Conservation (phyloP, 2,888 invertebrate genomes). For the Synanthedon formicaeformis region DNA sequence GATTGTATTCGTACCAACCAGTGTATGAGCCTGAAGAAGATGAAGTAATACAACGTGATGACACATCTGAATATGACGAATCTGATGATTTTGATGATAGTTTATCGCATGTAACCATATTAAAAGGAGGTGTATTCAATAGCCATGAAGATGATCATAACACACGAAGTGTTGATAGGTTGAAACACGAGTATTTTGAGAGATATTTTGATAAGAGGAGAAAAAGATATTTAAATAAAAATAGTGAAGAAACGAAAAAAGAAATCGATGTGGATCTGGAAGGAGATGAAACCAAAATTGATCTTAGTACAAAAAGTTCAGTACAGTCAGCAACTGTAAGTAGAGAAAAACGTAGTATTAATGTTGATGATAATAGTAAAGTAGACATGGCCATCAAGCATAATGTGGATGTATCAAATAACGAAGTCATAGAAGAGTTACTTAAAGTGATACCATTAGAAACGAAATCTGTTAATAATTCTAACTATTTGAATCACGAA, state of each 20-base stretch:
- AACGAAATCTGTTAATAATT: conserved; percentile 15
- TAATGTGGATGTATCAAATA: conserved; percentile 16
- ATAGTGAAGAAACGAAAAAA: conserved; percentile 27
- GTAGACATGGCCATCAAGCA: conserved; percentile 27
- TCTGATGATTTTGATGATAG: conserved; percentile 35
- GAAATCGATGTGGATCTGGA: conserved; percentile 33
- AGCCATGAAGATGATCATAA: conserved; percentile 36
- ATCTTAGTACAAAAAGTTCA: conserved; percentile 21
- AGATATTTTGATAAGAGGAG: conserved; percentile 52
- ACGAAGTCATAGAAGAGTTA: conserved; percentile 30
- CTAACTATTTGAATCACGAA: conserved; percentile 24
- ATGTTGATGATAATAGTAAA: conserved; percentile 32
- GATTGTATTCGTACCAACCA: conserved; percentile 59
- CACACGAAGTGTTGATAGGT: conserved; percentile 23
- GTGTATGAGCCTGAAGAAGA: conserved; percentile 58
- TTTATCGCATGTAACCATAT: conserved; percentile 42
- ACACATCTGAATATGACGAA: conserved; percentile 41
- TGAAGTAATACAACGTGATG: conserved; percentile 35
- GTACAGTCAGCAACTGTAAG: conserved; percentile 15
- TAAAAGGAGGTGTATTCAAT: conserved; percentile 55
- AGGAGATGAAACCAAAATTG: conserved; percentile 24
- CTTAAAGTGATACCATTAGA: conserved; percentile 51
- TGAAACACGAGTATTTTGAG: conserved; percentile 61
- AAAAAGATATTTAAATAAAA: conserved; percentile 48
- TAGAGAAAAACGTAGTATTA: conserved; percentile 37